phyloP scores from a whole-genome alignment of 2,797 vertebrate species.

The Danio tinwini region DNA sequence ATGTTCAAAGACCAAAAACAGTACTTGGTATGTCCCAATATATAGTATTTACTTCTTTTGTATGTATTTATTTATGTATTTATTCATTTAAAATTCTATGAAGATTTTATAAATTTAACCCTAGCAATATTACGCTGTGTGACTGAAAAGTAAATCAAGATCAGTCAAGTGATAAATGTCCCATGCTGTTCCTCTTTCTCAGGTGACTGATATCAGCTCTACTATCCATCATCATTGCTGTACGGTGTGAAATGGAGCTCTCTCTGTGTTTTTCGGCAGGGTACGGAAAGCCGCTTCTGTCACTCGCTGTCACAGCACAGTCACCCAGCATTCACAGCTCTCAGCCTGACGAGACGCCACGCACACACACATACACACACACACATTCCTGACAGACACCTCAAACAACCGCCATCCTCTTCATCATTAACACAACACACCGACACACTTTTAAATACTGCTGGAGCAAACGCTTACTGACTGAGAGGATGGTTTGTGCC shows the following conservation, averaged over 20 bases:
- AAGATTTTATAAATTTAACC: background rate
- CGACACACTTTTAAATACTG: slow-evolving; percentile 48
- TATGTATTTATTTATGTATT: too few relatives aligned
- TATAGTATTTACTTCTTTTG: too few relatives aligned
- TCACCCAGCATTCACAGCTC: slow-evolving; percentile 37
- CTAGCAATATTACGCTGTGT: background rate
- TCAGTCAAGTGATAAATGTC: background rate
- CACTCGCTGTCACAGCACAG: slow-evolving; percentile 51
- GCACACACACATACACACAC: slow-evolving; percentile 21
- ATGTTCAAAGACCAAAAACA: too few relatives aligned
- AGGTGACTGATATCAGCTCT: slow-evolving; percentile 50
- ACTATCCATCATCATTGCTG: slow-evolving; percentile 42
- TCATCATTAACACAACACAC: slow-evolving; percentile 52
- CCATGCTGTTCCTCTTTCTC: slow-evolving; percentile 2
- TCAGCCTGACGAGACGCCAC: slow-evolving; percentile 44
- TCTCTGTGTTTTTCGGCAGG: slow-evolving; percentile 48
- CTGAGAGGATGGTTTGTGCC: slow-evolving; percentile 20
- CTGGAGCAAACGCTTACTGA: slow-evolving; percentile 33
- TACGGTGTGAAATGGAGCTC: slow-evolving; percentile 35
- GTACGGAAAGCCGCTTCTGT: slow-evolving; percentile 44
- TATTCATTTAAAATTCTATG: background rate
- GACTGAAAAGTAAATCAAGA: background rate
- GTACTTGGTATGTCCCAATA: too few relatives aligned
- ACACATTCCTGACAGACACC: slow-evolving; percentile 37
- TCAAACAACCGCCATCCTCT: slow-evolving; percentile 44